Evolutionary conservation across 2,888 invertebrate species (phyloP), one percentile per base, ranked within the genome.

Genomic region (Harpalus rubripes): DNA sequence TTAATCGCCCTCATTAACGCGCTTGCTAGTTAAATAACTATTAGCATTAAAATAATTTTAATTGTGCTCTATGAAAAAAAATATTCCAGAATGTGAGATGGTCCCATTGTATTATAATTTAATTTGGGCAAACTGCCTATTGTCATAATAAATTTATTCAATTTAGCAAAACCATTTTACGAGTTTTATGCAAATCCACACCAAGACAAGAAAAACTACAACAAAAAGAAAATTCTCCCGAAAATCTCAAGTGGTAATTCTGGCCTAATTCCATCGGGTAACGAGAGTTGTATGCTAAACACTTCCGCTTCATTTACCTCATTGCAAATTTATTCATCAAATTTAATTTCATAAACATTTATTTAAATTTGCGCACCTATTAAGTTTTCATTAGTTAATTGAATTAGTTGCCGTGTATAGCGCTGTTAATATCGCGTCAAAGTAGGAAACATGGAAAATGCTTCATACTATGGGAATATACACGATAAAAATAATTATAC

Each of bases 291-390:
- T 68, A 68, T 68, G 68, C 68, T 39, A 68, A 68, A 68, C 32
- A 15, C 32, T 68, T 68, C 68, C 68, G 15, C 68, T 32, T 32
- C 68, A 68, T 68, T 68, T 68, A 39, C 68, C 39, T 39, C 68
- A 68, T 32, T 39, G 68, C n/a, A 68, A 68, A 68, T 68, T 68
- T 68, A 68, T 68, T 32, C 68, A 68, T 68, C 68, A 68, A 68
- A 68, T 68, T 68, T 68, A 68, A 68, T 68, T 68, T 68, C 26
- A 68, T 68, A 68, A 68, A 68, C 68, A 68, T 68, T 68, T 68
- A 68, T 68, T 68, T 68, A 68, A 68, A 68, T 68, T 68, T 68
- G 68, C 39, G 32, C 68, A 15, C 68, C 68, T 68, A 68, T 68
- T 68, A 68, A 39, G 68, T 68, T 39, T 68, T 39, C 39, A 68